Evolutionary conservation across 2,888 invertebrate species (phyloP).

Genomic region (Aleiodes alternator): DNA sequence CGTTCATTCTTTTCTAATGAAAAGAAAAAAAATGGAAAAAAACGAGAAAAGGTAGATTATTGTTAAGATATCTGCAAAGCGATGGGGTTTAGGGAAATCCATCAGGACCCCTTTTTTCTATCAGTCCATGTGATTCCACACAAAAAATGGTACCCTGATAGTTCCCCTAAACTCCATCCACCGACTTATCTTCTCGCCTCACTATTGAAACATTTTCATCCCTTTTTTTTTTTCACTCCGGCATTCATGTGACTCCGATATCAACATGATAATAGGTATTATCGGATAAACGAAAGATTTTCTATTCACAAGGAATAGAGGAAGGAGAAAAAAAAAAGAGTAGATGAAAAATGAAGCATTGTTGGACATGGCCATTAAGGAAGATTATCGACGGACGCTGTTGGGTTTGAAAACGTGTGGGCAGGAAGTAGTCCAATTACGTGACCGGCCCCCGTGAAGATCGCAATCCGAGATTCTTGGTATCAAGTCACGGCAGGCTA

Average conservation of each 20-base stretch:
- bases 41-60: no score
- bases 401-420: slow-evolving; percentile 38
- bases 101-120: no score
- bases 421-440: slow-evolving; percentile 48
- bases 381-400: slow-evolving; percentile 35
- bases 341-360: slow-evolving; percentile 6
- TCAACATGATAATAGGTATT: slow-evolving; percentile 21
- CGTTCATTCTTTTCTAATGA: no score
- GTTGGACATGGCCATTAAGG: slow-evolving; percentile 30
- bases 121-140: no score
- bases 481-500: slow-evolving; percentile 42
- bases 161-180: no score
- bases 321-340: background rate
- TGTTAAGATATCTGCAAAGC: no score
- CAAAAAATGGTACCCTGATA: no score
- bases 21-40: no score
- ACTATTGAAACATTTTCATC: background rate
- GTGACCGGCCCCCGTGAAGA: slow-evolving; percentile 40
- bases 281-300: slow-evolving; percentile 12
- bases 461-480: slow-evolving; percentile 38
- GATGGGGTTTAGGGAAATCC: no score
- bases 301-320: background rate
- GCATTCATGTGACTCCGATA: slow-evolving; percentile 15
- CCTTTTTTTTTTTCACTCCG: background rate
- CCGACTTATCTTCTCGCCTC: no score